These are phyloP conservation scores for Reticulitermes speratus DNA, from an alignment of 1,140 invertebrate genomes.

Conservation along the genomic window DNA sequence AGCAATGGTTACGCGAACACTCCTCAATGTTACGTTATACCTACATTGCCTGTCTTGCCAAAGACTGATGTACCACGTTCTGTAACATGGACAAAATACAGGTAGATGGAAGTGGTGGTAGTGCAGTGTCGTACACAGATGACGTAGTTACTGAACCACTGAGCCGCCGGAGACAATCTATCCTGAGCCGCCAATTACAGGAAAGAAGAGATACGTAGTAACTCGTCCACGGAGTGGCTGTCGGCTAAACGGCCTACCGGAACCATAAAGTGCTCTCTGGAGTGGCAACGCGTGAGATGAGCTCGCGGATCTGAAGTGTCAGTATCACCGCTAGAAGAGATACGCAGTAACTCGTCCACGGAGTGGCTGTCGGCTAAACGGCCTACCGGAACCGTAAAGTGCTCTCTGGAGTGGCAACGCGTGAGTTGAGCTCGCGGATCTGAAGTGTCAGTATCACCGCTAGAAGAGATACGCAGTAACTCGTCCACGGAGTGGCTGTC, in stretches of 20 bases:
- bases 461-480: neutral
- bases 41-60: too few relatives aligned
- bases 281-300: neutral
- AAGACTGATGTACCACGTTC: too few relatives aligned
- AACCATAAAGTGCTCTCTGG: neutral
- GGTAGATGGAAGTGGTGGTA: neutral
- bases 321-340: neutral
- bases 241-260: neutral
- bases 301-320: too few relatives aligned
- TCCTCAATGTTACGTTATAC: too few relatives aligned
- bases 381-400: neutral
- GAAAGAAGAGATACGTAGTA: neutral
- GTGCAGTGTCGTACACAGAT: neutral
- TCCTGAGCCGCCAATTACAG: neutral
- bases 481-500: neutral
- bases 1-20: too few relatives aligned
- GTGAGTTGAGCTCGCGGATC: too few relatives aligned
- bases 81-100: too few relatives aligned
- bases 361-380: neutral
- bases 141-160: neutral
- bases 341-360: neutral
- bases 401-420: neutral
- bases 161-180: neutral
- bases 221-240: neutral
- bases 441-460: too few relatives aligned